Percentiles rank a stretch among this genome's conserved stretches.
Conservation (phyloP, 1,140 invertebrate species). For the Nasonia longicornis region DNA sequence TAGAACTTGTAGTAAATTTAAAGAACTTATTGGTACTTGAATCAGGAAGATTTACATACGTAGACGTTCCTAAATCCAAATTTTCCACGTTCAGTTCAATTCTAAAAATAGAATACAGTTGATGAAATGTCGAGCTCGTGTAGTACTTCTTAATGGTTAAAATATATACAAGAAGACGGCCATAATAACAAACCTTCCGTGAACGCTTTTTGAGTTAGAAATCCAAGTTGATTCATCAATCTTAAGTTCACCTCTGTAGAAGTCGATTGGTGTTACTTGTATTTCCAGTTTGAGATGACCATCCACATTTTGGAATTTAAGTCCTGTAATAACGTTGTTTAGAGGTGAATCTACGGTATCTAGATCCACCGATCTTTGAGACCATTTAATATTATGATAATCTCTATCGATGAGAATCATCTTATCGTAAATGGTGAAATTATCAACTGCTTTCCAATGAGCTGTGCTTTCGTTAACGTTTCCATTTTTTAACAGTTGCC, state of each 20-base stretch:
- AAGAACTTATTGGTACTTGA: not conserved
- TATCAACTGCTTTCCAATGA: not conserved
- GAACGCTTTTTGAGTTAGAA: too few species aligned
- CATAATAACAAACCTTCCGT: too few species aligned
- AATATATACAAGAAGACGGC: too few species aligned
- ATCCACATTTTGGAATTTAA: not conserved
- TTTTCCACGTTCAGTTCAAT: too few species aligned
- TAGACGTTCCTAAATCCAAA: too few species aligned
- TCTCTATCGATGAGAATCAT: not conserved
- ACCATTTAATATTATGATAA: not conserved
- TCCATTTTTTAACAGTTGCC: not conserved
- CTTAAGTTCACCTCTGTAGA: not conserved
- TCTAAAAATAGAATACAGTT: too few species aligned
- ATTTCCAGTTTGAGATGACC: not conserved
- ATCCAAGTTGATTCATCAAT: not conserved
- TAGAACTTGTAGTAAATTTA: too few species aligned
- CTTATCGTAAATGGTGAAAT: not conserved
- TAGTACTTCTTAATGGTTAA: too few species aligned
- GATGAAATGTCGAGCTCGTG: too few species aligned
- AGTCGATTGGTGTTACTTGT: not conserved
- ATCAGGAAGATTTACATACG: not conserved
- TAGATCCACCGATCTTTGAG: not conserved
- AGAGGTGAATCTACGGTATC: not conserved
- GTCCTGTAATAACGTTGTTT: not conserved
- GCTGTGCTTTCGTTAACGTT: not conserved